Conservation (phyloP, 2,888 invertebrate species). For the Leucania comma region DNA sequence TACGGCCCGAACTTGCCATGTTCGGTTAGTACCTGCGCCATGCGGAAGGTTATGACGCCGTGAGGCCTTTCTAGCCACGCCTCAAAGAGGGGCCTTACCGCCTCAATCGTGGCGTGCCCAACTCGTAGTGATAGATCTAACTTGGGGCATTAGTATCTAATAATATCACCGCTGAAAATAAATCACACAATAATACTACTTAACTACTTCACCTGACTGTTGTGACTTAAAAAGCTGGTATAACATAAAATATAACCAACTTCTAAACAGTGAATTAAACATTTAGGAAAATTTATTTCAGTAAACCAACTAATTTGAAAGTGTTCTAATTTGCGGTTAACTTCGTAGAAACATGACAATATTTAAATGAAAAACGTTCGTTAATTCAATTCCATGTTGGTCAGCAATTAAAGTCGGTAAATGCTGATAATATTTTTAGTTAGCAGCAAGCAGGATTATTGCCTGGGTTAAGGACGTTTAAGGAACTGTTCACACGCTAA, state of each 20-base stretch:
- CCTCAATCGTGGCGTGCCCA: too few relatives aligned
- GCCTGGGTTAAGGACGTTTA: conserved; percentile 19
- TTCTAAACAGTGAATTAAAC: conserved; percentile 5
- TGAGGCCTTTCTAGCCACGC: too few relatives aligned
- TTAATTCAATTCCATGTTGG: conserved; percentile 51
- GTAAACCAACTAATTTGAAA: conserved; percentile 39
- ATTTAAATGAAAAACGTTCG: conserved; percentile 39
- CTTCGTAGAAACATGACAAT: conserved; percentile 38
- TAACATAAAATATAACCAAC: neutral
- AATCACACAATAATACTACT: neutral
- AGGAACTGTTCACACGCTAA: conserved; percentile 48
- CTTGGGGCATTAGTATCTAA: too few relatives aligned
- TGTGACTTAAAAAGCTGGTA: neutral
- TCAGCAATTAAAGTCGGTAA: conserved; percentile 35
- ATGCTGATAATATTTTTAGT: conserved; percentile 39
- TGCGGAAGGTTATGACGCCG: too few relatives aligned
- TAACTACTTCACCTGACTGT: neutral
- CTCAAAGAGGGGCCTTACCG: too few relatives aligned
- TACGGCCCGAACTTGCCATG: too few relatives aligned
- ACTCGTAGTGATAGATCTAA: too few relatives aligned
- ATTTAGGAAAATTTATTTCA: neutral
- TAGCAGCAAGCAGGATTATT: conserved; percentile 24
- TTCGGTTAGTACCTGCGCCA: too few relatives aligned
- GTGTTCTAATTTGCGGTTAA: conserved; percentile 40
- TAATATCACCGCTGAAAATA: neutral